Evolutionary conservation across 2,888 invertebrate species (phyloP), one percentile per base, ranked within the genome.

Genomic region (Spodoptera littoralis): DNA sequence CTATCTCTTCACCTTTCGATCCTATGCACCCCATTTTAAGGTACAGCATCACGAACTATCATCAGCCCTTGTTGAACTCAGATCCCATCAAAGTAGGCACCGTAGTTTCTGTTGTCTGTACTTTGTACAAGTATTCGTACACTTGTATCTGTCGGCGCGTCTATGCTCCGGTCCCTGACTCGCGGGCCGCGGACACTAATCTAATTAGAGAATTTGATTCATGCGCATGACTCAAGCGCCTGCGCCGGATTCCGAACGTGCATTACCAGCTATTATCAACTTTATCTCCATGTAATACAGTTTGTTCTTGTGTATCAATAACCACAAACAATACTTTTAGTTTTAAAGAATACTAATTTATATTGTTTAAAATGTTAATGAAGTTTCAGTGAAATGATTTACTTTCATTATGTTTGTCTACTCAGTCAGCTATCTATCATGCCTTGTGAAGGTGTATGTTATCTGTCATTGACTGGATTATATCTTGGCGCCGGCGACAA

Each of bases 171-270:
- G 44, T 22, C 46, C 45, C 55, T 46, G 49, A 11, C 1, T 30
- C 47, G 44, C 27, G 27, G 27, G 27, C 27, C 27, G 27, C 51
- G 36, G 51, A 60, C 60, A 59, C 45, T 73, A 52, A 55, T 77
- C 53, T 69, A 69, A 75, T 75, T 73, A 69, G 62, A 69, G 49
- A 58, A 65, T 65, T 77, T 54, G 69, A 75, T 69, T 75, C 74
- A 56, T 48, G 58, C 47, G 18, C 56, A 61, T 75, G 69, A 65
- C 49, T 65, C 69, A 18, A 49, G 24, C 62, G 60, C 57, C 36
- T 47, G 30, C 62, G 60, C 57, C 36, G 50, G 48, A 57, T 59
- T 58, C 58, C 66, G 42, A 24, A 44, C 63, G 47, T 52, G 51
- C 49, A 22, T 44, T 30, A 43, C 12, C 9, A n/a, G 18, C 55